These are phyloP conservation scores for Stenopsyche tienmushanensis DNA, from an alignment of 1,140 invertebrate genomes.

Conservation along the genomic window DNA sequence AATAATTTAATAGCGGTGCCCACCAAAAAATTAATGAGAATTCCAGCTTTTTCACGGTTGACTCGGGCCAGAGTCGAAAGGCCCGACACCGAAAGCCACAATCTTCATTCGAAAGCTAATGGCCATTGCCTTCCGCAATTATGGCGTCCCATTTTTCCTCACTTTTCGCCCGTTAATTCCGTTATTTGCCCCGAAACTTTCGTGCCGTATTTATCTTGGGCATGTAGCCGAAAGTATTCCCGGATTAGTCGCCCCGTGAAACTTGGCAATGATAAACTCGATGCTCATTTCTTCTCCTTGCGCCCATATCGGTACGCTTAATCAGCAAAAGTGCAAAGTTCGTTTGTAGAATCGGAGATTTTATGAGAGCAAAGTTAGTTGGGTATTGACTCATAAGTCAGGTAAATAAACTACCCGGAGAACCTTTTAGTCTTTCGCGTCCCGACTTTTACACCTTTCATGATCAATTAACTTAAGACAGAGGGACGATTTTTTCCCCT, in stretches of 20 bases:
- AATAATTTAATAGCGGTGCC: too few relatives aligned
- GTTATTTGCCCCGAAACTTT: not conserved
- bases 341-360: conserved; percentile 8
- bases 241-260: conserved; percentile 5
- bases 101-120: not conserved
- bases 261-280: conserved; percentile 12
- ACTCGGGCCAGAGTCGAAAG: too few relatives aligned
- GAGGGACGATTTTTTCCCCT: not conserved
- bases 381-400: conserved; percentile 8
- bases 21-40: too few relatives aligned
- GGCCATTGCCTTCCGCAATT: conserved; percentile 11
- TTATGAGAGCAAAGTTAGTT: conserved; percentile 7
- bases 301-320: conserved; percentile 4
- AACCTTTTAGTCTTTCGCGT: not conserved
- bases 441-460: conserved; percentile 8
- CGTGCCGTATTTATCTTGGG: conserved; percentile 3
- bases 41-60: too few relatives aligned
- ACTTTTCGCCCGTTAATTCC: conserved; percentile 7
- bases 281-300: not conserved
- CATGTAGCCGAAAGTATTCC: not conserved
- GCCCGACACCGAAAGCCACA: too few relatives aligned
- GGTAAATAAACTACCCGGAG: not conserved
- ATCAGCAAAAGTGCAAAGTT: conserved; percentile 29
- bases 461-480: not conserved
- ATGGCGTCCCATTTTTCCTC: conserved; percentile 5